Evolutionary conservation across 2,797 vertebrate genomes (phyloP), one percentile per base, ranked within the genome.

Genomic region (Zenarchopterus dispar): DNA sequence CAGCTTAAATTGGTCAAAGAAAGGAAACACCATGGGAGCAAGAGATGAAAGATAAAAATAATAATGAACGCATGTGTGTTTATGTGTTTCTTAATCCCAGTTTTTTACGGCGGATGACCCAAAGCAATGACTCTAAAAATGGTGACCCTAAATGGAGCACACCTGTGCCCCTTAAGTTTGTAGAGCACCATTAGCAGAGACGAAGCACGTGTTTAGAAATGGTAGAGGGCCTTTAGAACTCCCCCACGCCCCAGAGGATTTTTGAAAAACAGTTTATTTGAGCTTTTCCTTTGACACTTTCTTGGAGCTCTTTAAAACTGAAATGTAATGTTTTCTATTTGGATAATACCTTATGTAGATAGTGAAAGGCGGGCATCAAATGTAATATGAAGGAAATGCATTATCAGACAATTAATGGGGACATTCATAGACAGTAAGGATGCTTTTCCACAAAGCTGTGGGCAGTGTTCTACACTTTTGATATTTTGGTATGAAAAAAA

Each of bases 111-210:
- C 78, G 46, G 58, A 81, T 70, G 70, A 86, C 77, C 67, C 62
- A 49, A 55, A 77, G 79, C 78, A 75, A 75, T 79, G 73, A 62
- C 13, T 39, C 36, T 16, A 64, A 84, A 77, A 84, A 56, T 67
- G 62, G 56, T 75, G 84, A 89, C 82, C 89, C 78, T 75, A 82
- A 90, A 88, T 84, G 64, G 77, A 81, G 73, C 15, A 54, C 88
- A 89, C 83, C 89, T 91, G 89, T 87, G 82, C 79, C 81, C 80
- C 79, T 78, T 70, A 84, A 79, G 75, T 88, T 91, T 91, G 88
- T 82, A 74, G 81, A 81, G 60, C 43, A 60, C 85, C 79, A 88
- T 90, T 89, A 89, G 77, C 59, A 81, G 69, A 81, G 67, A 56
- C 66, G 49, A 66, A 66, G 73, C 73, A 59, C 21, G 73, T 55